Conservation (phyloP, 2,888 invertebrate species). For the Eupeodes luniger region DNA sequence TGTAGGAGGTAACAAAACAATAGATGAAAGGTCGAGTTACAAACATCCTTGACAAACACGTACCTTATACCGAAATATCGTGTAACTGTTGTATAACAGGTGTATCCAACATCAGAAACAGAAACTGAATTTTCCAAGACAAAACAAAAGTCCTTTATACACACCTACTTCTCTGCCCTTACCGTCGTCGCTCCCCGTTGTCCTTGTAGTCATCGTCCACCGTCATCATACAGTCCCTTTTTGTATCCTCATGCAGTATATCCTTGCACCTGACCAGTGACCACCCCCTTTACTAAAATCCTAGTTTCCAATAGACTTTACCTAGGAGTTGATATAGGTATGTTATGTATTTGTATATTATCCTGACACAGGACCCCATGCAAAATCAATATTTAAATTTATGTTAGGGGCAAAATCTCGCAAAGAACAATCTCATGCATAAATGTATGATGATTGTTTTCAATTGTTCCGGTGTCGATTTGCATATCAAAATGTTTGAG, state of each 20-base stretch:
- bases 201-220: not conserved
- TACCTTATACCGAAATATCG: slow-evolving; percentile 33
- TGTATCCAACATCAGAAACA: slow-evolving; percentile 62
- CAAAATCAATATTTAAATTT: slow-evolving; percentile 76
- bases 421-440: slow-evolving; percentile 78
- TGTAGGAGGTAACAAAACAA: slow-evolving; percentile 13
- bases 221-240: not conserved
- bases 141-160: slow-evolving; percentile 41
- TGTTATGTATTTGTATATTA: not conserved
- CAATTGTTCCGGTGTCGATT: slow-evolving; percentile 78
- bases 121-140: slow-evolving; percentile 63
- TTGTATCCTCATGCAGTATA: not conserved
- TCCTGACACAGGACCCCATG: slow-evolving; percentile 8
- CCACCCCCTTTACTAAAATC: not conserved
- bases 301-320: slow-evolving; percentile 1
- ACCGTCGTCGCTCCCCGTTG: not conserved
- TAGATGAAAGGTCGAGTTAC: slow-evolving; percentile 42
- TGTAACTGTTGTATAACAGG: slow-evolving; percentile 63
- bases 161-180: slow-evolving; percentile 19
- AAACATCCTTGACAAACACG: slow-evolving; percentile 27
- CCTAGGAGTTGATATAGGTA: not conserved
- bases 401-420: slow-evolving; percentile 71
- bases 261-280: not conserved
- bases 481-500: slow-evolving; percentile 78
- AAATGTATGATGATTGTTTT: slow-evolving; percentile 78